phyloP scores from a whole-genome alignment of 2,888 invertebrate genomes.

The Chymomyza amoena region DNA sequence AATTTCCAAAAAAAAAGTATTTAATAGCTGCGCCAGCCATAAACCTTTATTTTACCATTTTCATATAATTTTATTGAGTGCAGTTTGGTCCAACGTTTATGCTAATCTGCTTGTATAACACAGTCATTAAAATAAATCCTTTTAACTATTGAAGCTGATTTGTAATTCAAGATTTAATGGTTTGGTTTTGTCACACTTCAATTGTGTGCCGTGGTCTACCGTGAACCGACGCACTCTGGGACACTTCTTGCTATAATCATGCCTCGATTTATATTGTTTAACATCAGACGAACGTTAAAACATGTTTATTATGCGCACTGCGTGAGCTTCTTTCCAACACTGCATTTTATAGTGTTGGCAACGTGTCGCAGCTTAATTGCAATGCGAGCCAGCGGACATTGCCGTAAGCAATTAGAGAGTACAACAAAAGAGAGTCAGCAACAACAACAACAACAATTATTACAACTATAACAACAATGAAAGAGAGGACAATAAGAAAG shows the following conservation, averaged over 20 bases:
- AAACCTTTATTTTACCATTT: not conserved
- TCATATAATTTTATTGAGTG: not conserved
- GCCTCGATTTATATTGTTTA: conserved; percentile 50
- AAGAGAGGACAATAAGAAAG: conserved; percentile 7
- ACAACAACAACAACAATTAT: not conserved
- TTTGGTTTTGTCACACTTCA: conserved; percentile 35
- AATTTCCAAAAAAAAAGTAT: no score
- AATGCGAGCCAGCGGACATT: conserved; percentile 27
- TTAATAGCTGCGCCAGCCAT: no score
- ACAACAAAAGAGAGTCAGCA: conserved; percentile 15
- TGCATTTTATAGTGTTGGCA: conserved; percentile 12
- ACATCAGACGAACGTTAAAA: conserved; percentile 8
- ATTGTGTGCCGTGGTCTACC: conserved; percentile 11
- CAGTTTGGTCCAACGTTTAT: not conserved
- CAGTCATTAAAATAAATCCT: conserved; percentile 60
- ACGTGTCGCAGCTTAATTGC: conserved; percentile 66
- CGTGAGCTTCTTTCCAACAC: conserved; percentile 30
- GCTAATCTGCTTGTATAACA: conserved; percentile 61
- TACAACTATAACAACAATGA: not conserved
- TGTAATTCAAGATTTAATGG: conserved; percentile 45
- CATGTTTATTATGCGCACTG: conserved; percentile 55
- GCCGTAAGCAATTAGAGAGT: conserved; percentile 53
- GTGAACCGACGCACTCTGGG: not conserved
- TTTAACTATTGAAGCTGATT: conserved; percentile 60
- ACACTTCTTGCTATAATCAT: conserved; percentile 24